Evolutionary conservation across 1,140 invertebrate genomes (phyloP).

Genomic region (Zaprionus camerounensis): DNA sequence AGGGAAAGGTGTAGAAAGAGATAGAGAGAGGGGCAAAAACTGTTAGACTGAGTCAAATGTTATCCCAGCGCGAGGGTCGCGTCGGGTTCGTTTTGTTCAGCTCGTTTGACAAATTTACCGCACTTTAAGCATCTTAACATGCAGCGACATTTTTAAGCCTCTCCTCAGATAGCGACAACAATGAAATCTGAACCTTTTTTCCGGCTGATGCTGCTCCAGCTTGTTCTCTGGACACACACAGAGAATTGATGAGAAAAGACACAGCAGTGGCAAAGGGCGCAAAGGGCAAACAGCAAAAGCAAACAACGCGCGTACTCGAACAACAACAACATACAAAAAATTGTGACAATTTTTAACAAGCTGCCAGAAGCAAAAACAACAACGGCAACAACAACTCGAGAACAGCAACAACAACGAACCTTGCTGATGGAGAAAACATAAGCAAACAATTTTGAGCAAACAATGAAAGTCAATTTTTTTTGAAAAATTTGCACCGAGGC

Average conservation of each 20-base stretch:
- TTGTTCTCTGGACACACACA: conserved; percentile 1
- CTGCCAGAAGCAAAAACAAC: conserved; percentile 1
- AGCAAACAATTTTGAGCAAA: conserved; percentile 51
- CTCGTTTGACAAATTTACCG: conserved; percentile 45
- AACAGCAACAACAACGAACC: conserved; percentile 3
- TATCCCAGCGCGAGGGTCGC: conserved; percentile 18
- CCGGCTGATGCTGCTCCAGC: too few species aligned
- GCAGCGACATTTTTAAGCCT: conserved; percentile 51
- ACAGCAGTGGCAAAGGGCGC: conserved; percentile 4
- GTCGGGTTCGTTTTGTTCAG: conserved; percentile 23
- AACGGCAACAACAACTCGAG: neutral
- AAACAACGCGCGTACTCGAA: conserved; percentile 34
- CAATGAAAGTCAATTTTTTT: conserved; percentile 53
- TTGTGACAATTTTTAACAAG: conserved; percentile 44
- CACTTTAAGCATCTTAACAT: conserved; percentile 47
- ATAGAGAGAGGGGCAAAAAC: too few species aligned
- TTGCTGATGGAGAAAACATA: conserved; percentile 16
- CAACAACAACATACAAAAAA: conserved; percentile 19
- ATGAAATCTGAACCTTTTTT: conserved; percentile 53
- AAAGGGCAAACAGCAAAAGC: conserved; percentile 24
- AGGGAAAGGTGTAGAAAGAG: neutral
- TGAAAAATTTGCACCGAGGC: neutral
- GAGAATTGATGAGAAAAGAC: conserved; percentile 31
- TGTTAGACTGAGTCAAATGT: conserved; percentile 22
- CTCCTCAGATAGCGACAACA: conserved; percentile 33